These are phyloP conservation scores for Sturnira hondurensis DNA, from an alignment of 2,113 vertebrate genomes.

Conservation along the genomic window DNA sequence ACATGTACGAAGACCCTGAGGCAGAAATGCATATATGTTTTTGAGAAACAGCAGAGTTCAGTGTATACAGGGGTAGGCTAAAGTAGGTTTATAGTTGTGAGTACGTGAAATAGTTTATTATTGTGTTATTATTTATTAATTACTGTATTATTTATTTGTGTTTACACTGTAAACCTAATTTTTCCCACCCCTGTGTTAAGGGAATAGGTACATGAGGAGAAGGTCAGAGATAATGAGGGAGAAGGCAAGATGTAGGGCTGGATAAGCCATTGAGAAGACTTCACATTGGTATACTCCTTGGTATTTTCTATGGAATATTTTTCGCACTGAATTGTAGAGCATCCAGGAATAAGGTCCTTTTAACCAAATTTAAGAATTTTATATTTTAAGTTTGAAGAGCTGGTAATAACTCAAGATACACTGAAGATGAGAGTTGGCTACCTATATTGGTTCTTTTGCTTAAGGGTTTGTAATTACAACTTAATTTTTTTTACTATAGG, in stretches of 20 bases:
- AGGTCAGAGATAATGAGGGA: not conserved
- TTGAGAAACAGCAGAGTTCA: not conserved
- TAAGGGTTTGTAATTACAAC: slow-evolving; percentile 19
- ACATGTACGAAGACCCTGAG: not conserved
- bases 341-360: not conserved
- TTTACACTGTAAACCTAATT: not conserved
- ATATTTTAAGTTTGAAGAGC: slow-evolving; percentile 36
- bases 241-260: not conserved
- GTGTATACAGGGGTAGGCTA: not conserved
- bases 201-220: not conserved
- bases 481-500: slow-evolving; percentile 49
- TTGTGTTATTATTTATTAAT: not conserved
- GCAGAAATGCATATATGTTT: not conserved
- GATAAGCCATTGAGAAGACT: not conserved
- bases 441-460: slow-evolving; percentile 21
- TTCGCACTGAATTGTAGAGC: not conserved
- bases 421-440: not conserved
- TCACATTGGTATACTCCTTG: not conserved
- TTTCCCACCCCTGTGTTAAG: not conserved
- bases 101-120: not conserved
- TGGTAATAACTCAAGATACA: not conserved
- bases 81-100: not conserved
- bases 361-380: slow-evolving; percentile 28
- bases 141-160: not conserved
- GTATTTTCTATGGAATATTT: not conserved